These are phyloP conservation scores for Drosophila acutilabella DNA, from an alignment of 2,888 invertebrate species.

Conservation along the genomic window DNA sequence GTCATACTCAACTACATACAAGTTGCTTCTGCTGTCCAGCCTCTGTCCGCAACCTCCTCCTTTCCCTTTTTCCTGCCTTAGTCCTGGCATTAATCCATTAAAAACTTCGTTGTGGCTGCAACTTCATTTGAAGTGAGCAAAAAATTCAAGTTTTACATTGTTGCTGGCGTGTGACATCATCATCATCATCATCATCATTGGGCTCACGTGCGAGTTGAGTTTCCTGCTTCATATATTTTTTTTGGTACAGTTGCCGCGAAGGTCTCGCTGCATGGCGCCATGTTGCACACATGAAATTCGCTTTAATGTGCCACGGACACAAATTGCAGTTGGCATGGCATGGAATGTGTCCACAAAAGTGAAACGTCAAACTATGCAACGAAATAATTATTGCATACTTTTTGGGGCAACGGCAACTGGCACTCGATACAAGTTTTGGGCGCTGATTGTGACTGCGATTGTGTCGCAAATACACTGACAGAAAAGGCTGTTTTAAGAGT, in stretches of 20 bases:
- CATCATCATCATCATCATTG: constrained; percentile 41
- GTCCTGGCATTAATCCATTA: constrained; percentile 67
- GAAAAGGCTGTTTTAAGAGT: too few species aligned
- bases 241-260: constrained; percentile 47
- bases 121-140: constrained; percentile 61
- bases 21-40: constrained; percentile 23
- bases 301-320: constrained; percentile 58
- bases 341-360: constrained; percentile 29
- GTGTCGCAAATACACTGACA: background rate
- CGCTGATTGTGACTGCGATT: constrained; percentile 5
- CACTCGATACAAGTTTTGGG: constrained; percentile 26
- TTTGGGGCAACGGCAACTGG: constrained; percentile 32
- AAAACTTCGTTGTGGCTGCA: constrained; percentile 61
- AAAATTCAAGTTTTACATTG: constrained; percentile 48
- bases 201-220: constrained; percentile 49
- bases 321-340: constrained; percentile 66
- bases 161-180: constrained; percentile 38
- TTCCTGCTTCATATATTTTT: constrained; percentile 8
- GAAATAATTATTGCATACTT: constrained; percentile 65
- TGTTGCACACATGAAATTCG: constrained; percentile 31
- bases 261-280: constrained; percentile 30
- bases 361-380: constrained; percentile 35
- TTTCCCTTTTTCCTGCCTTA: background rate
- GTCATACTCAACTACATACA: constrained; percentile 41
- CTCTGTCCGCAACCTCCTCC: background rate